Conservation (phyloP, 1,140 invertebrate species). For the Drosophila mayri region DNA sequence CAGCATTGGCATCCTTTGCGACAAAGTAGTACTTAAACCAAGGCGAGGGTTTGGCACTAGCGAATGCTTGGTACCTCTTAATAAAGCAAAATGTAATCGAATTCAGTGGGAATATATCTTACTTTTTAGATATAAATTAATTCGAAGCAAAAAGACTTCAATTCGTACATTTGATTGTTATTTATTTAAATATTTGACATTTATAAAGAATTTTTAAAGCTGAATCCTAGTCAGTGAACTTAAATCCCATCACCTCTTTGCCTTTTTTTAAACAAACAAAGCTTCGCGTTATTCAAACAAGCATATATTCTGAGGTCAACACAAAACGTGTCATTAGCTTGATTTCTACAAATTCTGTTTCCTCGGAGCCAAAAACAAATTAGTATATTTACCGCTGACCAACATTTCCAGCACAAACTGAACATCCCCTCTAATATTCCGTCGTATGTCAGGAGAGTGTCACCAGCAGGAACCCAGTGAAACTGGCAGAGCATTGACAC, state of each 20-base stretch:
- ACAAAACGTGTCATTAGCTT: conserved; percentile 13
- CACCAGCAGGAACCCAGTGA: conserved; percentile 26
- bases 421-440: conserved; percentile 5
- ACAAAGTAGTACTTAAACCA: conserved; percentile 15
- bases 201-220: too few species aligned
- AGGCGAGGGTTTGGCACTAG: neutral
- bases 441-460: neutral
- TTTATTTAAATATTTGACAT: neutral
- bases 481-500: conserved; percentile 33
- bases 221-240: neutral
- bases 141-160: too few species aligned
- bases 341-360: conserved; percentile 4
- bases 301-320: conserved; percentile 6
- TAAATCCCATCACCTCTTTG: neutral
- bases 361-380: conserved; percentile 11
- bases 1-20: conserved; percentile 41
- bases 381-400: conserved; percentile 31
- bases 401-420: conserved; percentile 15
- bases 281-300: conserved; percentile 4
- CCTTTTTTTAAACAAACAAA: neutral
- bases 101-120: neutral
- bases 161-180: too few species aligned
- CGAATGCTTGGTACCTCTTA: neutral
- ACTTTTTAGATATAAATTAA: neutral
- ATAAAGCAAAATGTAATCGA: neutral